Percentiles rank a stretch among this genome's conserved stretches.
Evolutionary conservation across 1,140 invertebrate species (phyloP).

Genomic region (Macrotrachela quadricornifera): DNA sequence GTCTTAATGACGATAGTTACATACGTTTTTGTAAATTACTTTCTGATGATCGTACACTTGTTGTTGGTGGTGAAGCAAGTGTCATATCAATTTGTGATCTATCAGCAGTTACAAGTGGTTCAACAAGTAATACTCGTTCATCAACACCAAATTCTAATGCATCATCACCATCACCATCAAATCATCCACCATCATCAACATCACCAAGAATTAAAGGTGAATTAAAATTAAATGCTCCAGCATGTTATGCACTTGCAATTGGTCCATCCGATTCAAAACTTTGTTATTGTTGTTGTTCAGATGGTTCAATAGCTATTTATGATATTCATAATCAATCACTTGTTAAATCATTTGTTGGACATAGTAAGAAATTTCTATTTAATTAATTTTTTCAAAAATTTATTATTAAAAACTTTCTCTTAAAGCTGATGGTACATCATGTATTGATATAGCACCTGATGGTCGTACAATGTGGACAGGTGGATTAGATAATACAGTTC

Average conservation of each 20-base stretch:
- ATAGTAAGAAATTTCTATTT: constrained; percentile 11
- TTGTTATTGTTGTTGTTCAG: constrained; percentile 82
- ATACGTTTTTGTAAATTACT: constrained; percentile 84
- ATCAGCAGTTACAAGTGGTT: not conserved
- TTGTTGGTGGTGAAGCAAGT: constrained; percentile 89
- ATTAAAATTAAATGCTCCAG: constrained; percentile 79
- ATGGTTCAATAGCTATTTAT: constrained; percentile 85
- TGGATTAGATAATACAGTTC: constrained; percentile 83
- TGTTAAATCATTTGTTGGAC: constrained; percentile 34
- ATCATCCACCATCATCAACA: not conserved
- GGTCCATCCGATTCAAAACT: constrained; percentile 85
- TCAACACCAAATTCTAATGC: too few relatives aligned
- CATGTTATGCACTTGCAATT: constrained; percentile 87
- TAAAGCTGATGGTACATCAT: constrained; percentile 73
- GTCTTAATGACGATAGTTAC: constrained; percentile 73
- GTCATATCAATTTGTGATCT: constrained; percentile 89
- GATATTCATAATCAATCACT: constrained; percentile 74
- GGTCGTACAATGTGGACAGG: constrained; percentile 87
- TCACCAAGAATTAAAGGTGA: constrained; percentile 47
- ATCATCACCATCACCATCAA: too few relatives aligned
- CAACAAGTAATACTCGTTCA: too few relatives aligned
- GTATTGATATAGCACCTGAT: constrained; percentile 90
- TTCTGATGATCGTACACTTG: constrained; percentile 78
- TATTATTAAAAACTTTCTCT: constrained; percentile 29
- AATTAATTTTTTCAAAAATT: too few relatives aligned